Conservation (phyloP, 2,113 vertebrate genomes). For the Aphyosemion australe region DNA sequence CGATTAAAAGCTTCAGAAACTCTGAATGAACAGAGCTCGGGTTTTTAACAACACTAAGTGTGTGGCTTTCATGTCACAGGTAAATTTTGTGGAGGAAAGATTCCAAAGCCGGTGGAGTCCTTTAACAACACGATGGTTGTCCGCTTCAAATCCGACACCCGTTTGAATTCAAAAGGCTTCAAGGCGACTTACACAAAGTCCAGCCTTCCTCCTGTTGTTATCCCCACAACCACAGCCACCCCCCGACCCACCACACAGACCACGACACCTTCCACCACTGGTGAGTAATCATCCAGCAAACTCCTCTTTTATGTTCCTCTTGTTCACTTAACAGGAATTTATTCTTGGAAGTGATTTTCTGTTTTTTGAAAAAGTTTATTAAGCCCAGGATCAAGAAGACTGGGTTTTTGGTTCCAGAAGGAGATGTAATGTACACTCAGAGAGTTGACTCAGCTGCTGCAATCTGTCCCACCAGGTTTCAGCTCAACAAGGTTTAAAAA, state of each 20-base stretch:
- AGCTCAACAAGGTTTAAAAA: neutral
- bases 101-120: constrained; percentile 64
- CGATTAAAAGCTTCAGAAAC: constrained; percentile 46
- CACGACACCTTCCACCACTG: constrained; percentile 17
- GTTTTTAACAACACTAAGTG: neutral
- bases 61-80: constrained; percentile 26
- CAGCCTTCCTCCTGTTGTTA: constrained; percentile 51
- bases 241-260: constrained; percentile 4
- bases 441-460: neutral
- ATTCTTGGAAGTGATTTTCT: neutral
- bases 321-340: neutral
- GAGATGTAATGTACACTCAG: neutral
- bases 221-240: constrained; percentile 26
- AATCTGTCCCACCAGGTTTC: neutral
- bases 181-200: constrained; percentile 68
- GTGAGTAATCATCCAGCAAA: constrained; percentile 19
- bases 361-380: neutral
- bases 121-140: constrained; percentile 68
- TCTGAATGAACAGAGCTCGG: constrained; percentile 15
- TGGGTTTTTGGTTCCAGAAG: neutral
- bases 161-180: constrained; percentile 73
- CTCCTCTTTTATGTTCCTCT: too few relatives aligned
- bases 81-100: constrained; percentile 69
- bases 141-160: constrained; percentile 74
- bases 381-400: neutral